A percentile compares a stretch with the other conserved stretches of the same genome.
Conservation (phyloP, 2,113 vertebrate species). For the Tympanuchus pallidicinctus region DNA sequence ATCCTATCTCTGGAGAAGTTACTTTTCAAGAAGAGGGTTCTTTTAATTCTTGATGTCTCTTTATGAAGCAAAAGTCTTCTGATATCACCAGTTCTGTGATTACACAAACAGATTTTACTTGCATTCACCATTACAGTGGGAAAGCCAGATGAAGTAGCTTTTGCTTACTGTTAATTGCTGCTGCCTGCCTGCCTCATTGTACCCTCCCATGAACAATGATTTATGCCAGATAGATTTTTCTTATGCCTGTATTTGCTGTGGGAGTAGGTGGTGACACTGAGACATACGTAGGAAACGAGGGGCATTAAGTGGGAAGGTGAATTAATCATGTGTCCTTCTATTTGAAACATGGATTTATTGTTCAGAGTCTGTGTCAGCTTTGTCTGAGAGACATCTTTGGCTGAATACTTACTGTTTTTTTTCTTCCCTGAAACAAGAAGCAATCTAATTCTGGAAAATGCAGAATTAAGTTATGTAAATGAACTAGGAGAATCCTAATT, state of each 20-base stretch:
- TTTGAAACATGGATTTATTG: background rate
- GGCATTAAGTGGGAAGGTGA: background rate
- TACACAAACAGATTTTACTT: background rate
- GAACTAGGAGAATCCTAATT: conserved; percentile 42
- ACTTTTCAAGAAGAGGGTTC: background rate
- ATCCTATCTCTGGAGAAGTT: background rate
- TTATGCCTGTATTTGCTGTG: background rate
- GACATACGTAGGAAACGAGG: background rate
- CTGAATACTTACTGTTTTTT: conserved; percentile 24
- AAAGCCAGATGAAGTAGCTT: background rate
- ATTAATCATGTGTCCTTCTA: background rate
- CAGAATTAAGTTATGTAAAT: conserved; percentile 52
- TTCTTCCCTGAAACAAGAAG: conserved; percentile 1
- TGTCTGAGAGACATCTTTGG: background rate
- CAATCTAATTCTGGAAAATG: conserved; percentile 49
- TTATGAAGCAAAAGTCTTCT: background rate
- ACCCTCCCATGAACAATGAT: background rate
- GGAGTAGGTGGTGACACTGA: background rate
- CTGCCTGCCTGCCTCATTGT: background rate
- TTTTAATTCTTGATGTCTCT: background rate
- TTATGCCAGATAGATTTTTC: background rate
- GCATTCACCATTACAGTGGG: background rate
- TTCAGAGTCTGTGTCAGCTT: conserved; percentile 9
- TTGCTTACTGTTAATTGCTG: background rate
- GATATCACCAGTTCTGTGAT: background rate